Conservation (phyloP, 2,113 vertebrate genomes). For the Phoenicopterus ruber region DNA sequence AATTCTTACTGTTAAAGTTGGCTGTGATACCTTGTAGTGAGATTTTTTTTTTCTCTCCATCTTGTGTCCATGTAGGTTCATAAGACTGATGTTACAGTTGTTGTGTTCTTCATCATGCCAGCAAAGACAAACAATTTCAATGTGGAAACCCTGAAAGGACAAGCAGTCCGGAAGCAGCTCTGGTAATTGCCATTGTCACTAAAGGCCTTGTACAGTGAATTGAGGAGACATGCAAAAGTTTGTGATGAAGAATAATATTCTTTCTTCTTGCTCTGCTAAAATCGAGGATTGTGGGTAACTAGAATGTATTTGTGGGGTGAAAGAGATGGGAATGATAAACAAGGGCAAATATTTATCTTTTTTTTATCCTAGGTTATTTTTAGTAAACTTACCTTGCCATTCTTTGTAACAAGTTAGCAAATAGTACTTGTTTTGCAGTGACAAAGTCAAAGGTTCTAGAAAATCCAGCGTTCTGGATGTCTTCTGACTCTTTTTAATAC, state of each 20-base stretch:
- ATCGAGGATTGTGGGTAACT: neutral
- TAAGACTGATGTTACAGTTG: slow-evolving; percentile 86
- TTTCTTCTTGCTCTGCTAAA: neutral
- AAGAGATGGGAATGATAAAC: neutral
- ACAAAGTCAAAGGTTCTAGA: neutral
- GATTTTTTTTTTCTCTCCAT: neutral
- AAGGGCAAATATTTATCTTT: neutral
- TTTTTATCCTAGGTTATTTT: neutral
- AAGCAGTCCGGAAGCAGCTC: slow-evolving; percentile 93
- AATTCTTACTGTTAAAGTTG: neutral
- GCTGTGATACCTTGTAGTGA: neutral
- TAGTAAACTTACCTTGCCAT: neutral
- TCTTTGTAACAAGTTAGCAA: neutral
- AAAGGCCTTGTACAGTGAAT: neutral
- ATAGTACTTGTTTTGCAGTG: neutral
- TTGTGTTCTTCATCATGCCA: slow-evolving; percentile 98
- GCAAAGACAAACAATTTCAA: slow-evolving; percentile 98
- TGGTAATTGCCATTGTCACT: slow-evolving; percentile 76
- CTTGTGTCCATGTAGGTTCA: slow-evolving; percentile 79
- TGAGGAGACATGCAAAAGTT: neutral
- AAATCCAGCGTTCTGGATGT: neutral
- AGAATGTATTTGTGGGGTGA: neutral
- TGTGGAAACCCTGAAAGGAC: slow-evolving; percentile 94
- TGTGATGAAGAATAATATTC: neutral
- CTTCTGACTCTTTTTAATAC: neutral